Evolutionary conservation across 2,888 invertebrate species (phyloP).

Genomic region (Ceraclea dissimilis): DNA sequence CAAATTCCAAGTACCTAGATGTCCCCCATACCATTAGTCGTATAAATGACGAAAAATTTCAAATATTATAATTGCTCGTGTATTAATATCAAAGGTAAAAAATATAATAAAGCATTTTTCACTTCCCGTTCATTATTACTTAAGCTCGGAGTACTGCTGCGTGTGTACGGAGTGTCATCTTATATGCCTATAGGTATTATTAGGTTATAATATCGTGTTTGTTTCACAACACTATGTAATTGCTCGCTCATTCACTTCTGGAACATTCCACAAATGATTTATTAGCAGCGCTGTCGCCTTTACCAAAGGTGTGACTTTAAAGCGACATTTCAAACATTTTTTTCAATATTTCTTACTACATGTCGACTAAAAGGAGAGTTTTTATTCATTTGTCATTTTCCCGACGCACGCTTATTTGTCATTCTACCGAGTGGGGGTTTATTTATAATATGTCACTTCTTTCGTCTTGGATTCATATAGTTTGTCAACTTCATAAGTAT

Average conservation of each 20-base stretch:
- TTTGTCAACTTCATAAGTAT: slow-evolving; percentile 2
- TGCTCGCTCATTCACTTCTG: slow-evolving; percentile 22
- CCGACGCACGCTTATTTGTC: slow-evolving; percentile 12
- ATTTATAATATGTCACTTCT: slow-evolving; percentile 4
- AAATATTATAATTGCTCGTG: no score
- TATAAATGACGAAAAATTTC: no score
- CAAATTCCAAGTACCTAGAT: no score
- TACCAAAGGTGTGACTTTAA: slow-evolving; percentile 14
- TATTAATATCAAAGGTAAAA: no score
- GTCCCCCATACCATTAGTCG: no score
- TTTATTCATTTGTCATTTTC: slow-evolving; percentile 14
- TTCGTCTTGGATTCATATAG: background rate
- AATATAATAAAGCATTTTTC: no score
- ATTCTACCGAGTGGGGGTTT: background rate
- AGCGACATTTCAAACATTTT: slow-evolving; percentile 4
- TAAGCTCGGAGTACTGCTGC: no score
- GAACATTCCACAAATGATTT: slow-evolving; percentile 23
- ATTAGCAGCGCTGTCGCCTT: slow-evolving; percentile 16
- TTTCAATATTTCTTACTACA: slow-evolving; percentile 3
- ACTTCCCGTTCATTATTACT: no score
- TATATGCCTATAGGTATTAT: no score
- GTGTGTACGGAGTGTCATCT: no score
- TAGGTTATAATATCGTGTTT: slow-evolving; percentile 18
- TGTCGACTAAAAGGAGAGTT: slow-evolving; percentile 8
- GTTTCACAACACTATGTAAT: slow-evolving; percentile 20